Base-by-base conservation (phyloP, 2,888 invertebrate genomes). In the Abrostola tripartita region DNA sequence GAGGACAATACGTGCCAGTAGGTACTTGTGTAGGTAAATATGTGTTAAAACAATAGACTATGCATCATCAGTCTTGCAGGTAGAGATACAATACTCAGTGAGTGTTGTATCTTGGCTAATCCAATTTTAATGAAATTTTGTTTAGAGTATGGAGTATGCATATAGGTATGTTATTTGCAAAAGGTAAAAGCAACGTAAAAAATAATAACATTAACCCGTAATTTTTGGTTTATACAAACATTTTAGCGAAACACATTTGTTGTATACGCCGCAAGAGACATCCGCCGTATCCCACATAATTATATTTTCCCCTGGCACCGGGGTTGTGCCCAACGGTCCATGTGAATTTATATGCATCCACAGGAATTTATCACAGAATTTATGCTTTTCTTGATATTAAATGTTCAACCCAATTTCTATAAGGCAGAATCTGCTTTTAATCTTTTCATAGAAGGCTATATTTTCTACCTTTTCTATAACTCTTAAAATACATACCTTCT, bases 341-440 rank as follows among this genome's bases (percentile, higher is more conserved):
- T 67, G 59, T 37, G 44, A 65, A 75, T 77, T 77, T 79, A 79
- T 79, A 69, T 79, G 68, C 64, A 64, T 37, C 61, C 61, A 50
- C 52, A 51, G 50, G 54, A 61, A 65, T 74, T 69, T 71, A 71
- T 74, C 51, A 59, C 37, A 24, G 60, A 44, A 67, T 73, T 65
- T 57, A 65, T 65, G 50, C 44, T 60, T 60, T 70, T 65, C 61
- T 63, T 65, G 49, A 50, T 66, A 58, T 59, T 56, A 52, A 44
- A 64, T 51, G 41, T 9, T 37, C 37, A 24, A 4, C 37, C 14
- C 10, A 40, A 8, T 47, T 52, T 57, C 11, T 52, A 44, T 44
- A 44, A 14, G 42, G 12, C 12, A 8, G 14, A 44, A 44, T 44
- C 14, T 14, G 12, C 44, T 24, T 24, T 24, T 24, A 24, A 24